A percentile compares a stretch with the other conserved stretches of the same genome.
phyloP scores from a whole-genome alignment of 2,888 invertebrate species.

The Cephus pulcher region DNA sequence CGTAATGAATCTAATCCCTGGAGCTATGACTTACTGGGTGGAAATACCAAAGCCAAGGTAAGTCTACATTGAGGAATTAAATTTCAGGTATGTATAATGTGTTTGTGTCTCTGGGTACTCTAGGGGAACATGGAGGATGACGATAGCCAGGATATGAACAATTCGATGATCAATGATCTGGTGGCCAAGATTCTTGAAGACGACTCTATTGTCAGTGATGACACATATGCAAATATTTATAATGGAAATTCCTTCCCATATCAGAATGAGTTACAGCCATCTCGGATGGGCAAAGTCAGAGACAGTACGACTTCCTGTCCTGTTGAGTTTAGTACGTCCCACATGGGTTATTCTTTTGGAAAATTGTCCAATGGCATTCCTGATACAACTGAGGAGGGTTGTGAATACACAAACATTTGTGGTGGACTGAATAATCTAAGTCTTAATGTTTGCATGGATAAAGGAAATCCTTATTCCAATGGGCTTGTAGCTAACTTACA shows the following conservation, averaged over 20 bases:
- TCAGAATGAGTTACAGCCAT: conserved; percentile 6
- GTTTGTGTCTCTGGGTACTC: not conserved
- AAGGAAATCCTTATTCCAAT: conserved; percentile 43
- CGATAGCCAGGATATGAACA: conserved; percentile 65
- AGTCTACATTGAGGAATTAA: conserved; percentile 9
- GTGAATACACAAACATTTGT: conserved; percentile 49
- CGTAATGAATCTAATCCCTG: conserved; percentile 56
- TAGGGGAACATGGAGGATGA: conserved; percentile 59
- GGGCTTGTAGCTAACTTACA: conserved; percentile 35
- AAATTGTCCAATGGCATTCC: conserved; percentile 28
- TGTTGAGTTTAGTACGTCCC: conserved; percentile 30
- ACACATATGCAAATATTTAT: conserved; percentile 46
- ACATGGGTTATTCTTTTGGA: conserved; percentile 30
- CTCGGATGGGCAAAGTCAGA: conserved; percentile 30
- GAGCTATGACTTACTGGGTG: conserved; percentile 54
- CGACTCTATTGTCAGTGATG: conserved; percentile 63
- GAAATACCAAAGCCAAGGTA: conserved; percentile 46
- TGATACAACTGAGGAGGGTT: conserved; percentile 40
- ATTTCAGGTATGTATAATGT: not conserved
- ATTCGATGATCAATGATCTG: conserved; percentile 74
- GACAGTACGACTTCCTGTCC: conserved; percentile 26
- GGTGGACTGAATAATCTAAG: conserved; percentile 48
- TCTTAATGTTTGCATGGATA: conserved; percentile 43
- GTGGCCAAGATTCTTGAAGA: conserved; percentile 76
- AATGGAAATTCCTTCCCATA: conserved; percentile 40